A percentile compares a stretch with the other conserved stretches of the same genome.
phyloP scores from a whole-genome alignment of 2,797 vertebrate genomes.

The Mallotus villosus region DNA sequence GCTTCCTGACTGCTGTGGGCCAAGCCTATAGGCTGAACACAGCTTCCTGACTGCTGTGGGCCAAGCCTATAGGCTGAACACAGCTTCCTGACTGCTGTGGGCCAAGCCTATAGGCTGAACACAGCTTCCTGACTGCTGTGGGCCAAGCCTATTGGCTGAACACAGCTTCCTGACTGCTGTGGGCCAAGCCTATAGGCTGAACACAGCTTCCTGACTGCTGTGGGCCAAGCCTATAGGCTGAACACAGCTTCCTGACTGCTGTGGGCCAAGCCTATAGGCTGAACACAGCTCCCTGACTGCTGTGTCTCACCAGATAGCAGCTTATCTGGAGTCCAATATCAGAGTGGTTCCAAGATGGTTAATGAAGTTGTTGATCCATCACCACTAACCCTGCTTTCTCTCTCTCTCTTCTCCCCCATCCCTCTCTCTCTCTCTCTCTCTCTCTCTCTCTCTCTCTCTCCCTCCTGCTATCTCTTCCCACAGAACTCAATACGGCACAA shows the following conservation, averaged over 20 bases:
- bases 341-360: no score
- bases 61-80: no score
- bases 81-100: slow-evolving; percentile 48
- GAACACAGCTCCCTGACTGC: slow-evolving; percentile 53
- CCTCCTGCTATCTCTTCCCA: slow-evolving; percentile 47
- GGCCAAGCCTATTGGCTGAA: slow-evolving; percentile 37
- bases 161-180: no score
- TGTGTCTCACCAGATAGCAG: background rate
- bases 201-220: no score
- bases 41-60: slow-evolving; percentile 48
- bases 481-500: slow-evolving; percentile 96
- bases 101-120: no score
- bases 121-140: slow-evolving; percentile 54
- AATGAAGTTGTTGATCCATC: no score
- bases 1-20: slow-evolving; percentile 48
- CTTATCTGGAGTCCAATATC: no score
- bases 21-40: no score
- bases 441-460: background rate
- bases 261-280: slow-evolving; percentile 47
- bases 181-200: slow-evolving; percentile 44
- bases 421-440: background rate
- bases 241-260: no score
- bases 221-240: slow-evolving; percentile 48
- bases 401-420: background rate
- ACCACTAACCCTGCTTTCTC: no score